Evolutionary conservation across 2,797 vertebrate species (phyloP), one percentile per base, ranked within the genome.

Genomic region (Serranus cabrilla): DNA sequence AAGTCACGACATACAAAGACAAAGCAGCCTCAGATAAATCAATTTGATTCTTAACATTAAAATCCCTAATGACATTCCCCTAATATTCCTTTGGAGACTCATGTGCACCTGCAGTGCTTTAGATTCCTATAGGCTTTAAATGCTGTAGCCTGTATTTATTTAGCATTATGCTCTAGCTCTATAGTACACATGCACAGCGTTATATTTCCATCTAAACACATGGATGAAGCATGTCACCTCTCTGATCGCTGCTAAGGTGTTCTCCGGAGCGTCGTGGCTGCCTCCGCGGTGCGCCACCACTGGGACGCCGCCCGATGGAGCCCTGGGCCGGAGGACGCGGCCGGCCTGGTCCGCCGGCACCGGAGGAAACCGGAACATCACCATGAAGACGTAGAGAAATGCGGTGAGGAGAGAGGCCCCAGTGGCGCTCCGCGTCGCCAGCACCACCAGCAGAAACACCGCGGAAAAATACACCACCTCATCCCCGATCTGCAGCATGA

Each of bases 191-290:
- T 13, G n/a, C 27, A 58, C 51, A 27, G 9, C 18, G 49, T 1
- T 17, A n/a, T 20, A 18, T 40, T 23, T 18, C 11, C 51, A 31
- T 34, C 11, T 5, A 2, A 17, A n/a, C 18, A 20, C 27, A 47
- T 18, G 50, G 17, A 17, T 13, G 43, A 23, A 37, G 25, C 39
- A 25, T 6, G 37, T 54, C 54, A 98, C 97, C 95, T 96, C 94
- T 77, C 96, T 89, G 83, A 98, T 96, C 56, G 97, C 97, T 0
- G 93, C 96, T 81, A 98, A 76, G 3, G 97, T 98, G 94, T 98
- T 98, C 92, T 98, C 97, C 11, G 97, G 97, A 1, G 97, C 97
- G 69, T 98, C 97, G 91, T 97, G 95, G 7, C 94, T 91, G 1
- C 96, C 97, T 20, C 94, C 97, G 42, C 97, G 95, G 85, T 96